Percentiles rank a stretch among this genome's conserved stretches.
Evolutionary conservation across 2,888 invertebrate species (phyloP).

Genomic region (Phaonia tiefii): DNA sequence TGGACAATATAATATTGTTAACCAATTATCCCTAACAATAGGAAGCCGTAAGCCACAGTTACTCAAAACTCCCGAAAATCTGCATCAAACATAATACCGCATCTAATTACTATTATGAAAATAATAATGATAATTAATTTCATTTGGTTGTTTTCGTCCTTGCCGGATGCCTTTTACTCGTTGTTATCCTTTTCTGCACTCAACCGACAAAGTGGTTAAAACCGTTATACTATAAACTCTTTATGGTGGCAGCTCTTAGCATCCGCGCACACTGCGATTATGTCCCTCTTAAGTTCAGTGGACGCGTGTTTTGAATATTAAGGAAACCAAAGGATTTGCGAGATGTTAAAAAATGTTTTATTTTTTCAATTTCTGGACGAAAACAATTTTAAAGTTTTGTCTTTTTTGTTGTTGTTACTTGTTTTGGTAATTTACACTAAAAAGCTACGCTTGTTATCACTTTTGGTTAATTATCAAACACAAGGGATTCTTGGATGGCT

Average conservation of each 20-base stretch:
- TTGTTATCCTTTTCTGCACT: neutral
- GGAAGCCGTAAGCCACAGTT: conserved; percentile 9
- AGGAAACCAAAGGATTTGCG: conserved; percentile 3
- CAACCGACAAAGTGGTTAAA: conserved; percentile 31
- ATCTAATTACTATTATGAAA: conserved; percentile 48
- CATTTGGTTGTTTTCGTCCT: conserved; percentile 8
- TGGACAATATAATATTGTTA: conserved; percentile 16
- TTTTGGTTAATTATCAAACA: conserved; percentile 54
- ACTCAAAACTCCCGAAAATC: conserved; percentile 13
- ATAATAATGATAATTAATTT: conserved; percentile 47
- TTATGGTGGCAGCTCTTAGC: neutral
- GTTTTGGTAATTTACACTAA: conserved; percentile 44
- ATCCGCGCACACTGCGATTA: neutral
- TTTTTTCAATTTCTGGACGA: neutral
- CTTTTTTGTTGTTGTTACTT: conserved; percentile 9
- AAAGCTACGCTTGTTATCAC: conserved; percentile 53
- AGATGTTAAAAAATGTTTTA: too few relatives aligned
- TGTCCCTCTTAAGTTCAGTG: neutral
- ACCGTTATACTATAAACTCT: conserved; percentile 5
- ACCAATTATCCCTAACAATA: conserved; percentile 19
- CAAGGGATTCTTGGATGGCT: neutral
- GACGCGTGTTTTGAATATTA: conserved; percentile 21
- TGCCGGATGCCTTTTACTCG: neutral
- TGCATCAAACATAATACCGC: conserved; percentile 19
- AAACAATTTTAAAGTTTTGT: neutral